Evolutionary conservation across 1,140 invertebrate species (phyloP).

Genomic region (Lordiphosa mommai): DNA sequence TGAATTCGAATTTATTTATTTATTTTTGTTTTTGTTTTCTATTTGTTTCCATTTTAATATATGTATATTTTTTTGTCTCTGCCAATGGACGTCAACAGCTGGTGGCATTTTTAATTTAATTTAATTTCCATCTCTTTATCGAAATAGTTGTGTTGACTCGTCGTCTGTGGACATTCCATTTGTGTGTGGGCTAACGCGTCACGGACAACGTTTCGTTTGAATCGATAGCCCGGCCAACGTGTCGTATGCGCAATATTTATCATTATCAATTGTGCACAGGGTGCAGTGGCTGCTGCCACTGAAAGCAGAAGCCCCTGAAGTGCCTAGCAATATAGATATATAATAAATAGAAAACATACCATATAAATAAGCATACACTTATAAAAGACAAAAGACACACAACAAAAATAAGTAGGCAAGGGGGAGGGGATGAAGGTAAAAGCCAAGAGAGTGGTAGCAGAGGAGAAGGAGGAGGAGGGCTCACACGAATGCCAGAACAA

Average conservation of each 20-base stretch:
- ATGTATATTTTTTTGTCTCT: constrained; percentile 27
- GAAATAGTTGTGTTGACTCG: constrained; percentile 54
- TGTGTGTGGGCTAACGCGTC: constrained; percentile 31
- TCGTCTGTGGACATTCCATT: constrained; percentile 32
- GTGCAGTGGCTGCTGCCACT: not conserved
- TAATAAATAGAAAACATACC: constrained; percentile 54
- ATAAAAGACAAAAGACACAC: constrained; percentile 16
- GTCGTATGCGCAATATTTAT: constrained; percentile 60
- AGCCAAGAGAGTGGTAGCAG: not conserved
- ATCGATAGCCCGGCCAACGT: constrained; percentile 44
- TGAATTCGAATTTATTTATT: constrained; percentile 63
- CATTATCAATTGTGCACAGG: constrained; percentile 28
- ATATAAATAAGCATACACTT: constrained; percentile 48
- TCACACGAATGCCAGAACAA: not conserved
- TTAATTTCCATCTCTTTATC: constrained; percentile 44
- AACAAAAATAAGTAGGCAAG: not conserved
- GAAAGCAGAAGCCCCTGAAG: constrained; percentile 3
- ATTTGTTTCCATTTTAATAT: too few relatives aligned
- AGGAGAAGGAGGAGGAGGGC: not conserved
- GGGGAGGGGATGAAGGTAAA: too few relatives aligned
- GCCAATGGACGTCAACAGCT: constrained; percentile 66
- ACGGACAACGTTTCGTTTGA: constrained; percentile 15
- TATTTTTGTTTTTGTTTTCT: constrained; percentile 48
- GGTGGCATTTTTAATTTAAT: constrained; percentile 48
- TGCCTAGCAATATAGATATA: constrained; percentile 46